Evolutionary conservation across 2,113 vertebrate genomes (phyloP).

Genomic region (Engystomops pustulosus): DNA sequence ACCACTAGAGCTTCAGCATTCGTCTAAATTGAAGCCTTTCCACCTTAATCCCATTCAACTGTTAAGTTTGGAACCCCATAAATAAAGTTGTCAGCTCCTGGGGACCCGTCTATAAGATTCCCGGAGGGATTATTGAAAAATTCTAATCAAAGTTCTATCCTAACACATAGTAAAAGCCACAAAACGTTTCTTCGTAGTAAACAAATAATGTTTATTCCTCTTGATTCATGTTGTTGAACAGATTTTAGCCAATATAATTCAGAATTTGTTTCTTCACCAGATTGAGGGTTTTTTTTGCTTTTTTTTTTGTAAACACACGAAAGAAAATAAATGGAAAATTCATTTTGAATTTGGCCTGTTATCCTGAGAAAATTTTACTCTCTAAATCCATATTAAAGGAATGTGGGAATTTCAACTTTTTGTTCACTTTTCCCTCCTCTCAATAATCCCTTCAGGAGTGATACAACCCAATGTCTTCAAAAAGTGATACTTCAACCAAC

Average conservation of each 20-base stretch:
- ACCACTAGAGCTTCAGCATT: too few species aligned
- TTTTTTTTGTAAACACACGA: not conserved
- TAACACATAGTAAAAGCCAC: not conserved
- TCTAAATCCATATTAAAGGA: slow-evolving; percentile 40
- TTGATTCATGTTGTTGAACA: not conserved
- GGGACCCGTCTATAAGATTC: not conserved
- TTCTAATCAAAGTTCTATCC: not conserved
- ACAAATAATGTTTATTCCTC: not conserved
- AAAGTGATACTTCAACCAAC: slow-evolving; percentile 42
- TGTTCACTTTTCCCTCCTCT: slow-evolving; percentile 39
- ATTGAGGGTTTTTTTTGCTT: not conserved
- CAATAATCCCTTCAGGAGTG: slow-evolving; percentile 54
- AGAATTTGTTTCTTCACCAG: not conserved
- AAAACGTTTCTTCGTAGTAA: not conserved
- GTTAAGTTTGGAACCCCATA: not conserved
- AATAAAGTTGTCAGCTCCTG: not conserved
- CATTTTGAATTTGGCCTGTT: slow-evolving; percentile 13
- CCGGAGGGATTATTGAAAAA: not conserved
- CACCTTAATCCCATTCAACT: too few species aligned
- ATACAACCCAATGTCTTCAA: slow-evolving; percentile 39
- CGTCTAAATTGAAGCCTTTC: too few species aligned
- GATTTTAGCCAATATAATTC: not conserved
- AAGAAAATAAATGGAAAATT: slow-evolving; percentile 16
- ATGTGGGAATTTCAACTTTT: slow-evolving; percentile 38
- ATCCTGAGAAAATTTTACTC: slow-evolving; percentile 25